Evolutionary conservation across 1,140 invertebrate species (phyloP), one percentile per base, ranked within the genome.

Genomic region (Macrosteles quadrilineatus): DNA sequence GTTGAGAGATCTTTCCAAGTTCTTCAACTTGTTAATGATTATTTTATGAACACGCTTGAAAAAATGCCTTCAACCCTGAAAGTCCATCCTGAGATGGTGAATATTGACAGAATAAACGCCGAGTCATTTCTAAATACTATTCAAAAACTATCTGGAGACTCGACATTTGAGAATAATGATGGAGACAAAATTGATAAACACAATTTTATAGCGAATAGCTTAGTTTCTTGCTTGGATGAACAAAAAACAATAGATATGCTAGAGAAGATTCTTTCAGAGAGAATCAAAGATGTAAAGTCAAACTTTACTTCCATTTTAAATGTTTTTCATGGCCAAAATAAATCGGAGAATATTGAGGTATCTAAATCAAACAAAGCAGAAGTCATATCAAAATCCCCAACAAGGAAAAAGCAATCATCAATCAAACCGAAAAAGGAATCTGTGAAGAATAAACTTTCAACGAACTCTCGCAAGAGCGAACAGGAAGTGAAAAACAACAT

Each of bases 1-100:
- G 62, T 86, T 21, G 85, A 87, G 73, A 79, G 86, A 77, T 84
- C 76, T 69, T 71, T 76, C 1, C 79, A 84, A 59, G 84, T 85
- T 1, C 78, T 83, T 50, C 82, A 84, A 75, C 69, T 83, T 12
- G 36, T 87, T 1, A 80, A 83, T 36, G 84, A 86, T 76, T 87
- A 86, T 76, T 87, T 86, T 72, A 78, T 78, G 11, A 76, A 80
- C 0, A 81, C 85, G 77, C 75, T 83, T n/a, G 36, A 45, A 12
- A 65, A 53, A 66, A 17, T 25, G 12, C 40, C 64, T 53, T 19
- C 57, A 23, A 43, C 30, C 25, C 25, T 25, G 3, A 27, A 2
- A 57, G 14, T 21, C 1, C 11, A 2, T 14, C 2, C 1, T 4
- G 9, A 21, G 25, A 57, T 23, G 9, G 14, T 12, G 25, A 2